Evolutionary conservation across 2,113 vertebrate species (phyloP).

Genomic region (Petrocephalus microphthalmus): DNA sequence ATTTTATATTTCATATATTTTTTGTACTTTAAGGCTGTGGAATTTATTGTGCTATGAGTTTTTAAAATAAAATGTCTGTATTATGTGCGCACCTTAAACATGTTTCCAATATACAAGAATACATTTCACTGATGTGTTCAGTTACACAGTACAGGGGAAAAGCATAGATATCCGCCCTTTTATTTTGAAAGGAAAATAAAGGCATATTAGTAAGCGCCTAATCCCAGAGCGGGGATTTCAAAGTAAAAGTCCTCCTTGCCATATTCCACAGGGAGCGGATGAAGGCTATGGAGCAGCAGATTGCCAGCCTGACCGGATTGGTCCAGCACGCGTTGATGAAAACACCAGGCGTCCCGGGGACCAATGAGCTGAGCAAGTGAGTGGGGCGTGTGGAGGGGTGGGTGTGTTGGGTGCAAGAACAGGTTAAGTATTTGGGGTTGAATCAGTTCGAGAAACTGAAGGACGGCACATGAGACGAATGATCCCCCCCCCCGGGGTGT

Average conservation of each 20-base stretch:
- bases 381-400: background rate
- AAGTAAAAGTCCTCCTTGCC: background rate
- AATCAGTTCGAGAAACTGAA: background rate
- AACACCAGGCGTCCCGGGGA: conserved; percentile 70
- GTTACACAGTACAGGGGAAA: background rate
- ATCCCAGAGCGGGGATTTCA: background rate
- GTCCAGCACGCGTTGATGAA: conserved; percentile 86
- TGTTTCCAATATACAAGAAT: background rate
- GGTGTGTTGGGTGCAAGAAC: background rate
- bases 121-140: background rate
- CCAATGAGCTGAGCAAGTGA: conserved; percentile 78
- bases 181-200: background rate
- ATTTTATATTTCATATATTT: background rate
- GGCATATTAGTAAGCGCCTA: background rate
- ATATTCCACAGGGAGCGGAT: conserved; percentile 83
- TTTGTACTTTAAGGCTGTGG: background rate
- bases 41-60: background rate
- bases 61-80: background rate
- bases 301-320: conserved; percentile 88
- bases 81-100: background rate
- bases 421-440: background rate
- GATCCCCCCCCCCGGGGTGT: background rate
- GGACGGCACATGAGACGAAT: background rate
- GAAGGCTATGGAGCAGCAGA: conserved; percentile 94
- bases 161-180: background rate